Percentiles rank a stretch among this genome's conserved stretches.
Conservation (phyloP, 2,888 invertebrate genomes). For the Orthosia gracilis region DNA sequence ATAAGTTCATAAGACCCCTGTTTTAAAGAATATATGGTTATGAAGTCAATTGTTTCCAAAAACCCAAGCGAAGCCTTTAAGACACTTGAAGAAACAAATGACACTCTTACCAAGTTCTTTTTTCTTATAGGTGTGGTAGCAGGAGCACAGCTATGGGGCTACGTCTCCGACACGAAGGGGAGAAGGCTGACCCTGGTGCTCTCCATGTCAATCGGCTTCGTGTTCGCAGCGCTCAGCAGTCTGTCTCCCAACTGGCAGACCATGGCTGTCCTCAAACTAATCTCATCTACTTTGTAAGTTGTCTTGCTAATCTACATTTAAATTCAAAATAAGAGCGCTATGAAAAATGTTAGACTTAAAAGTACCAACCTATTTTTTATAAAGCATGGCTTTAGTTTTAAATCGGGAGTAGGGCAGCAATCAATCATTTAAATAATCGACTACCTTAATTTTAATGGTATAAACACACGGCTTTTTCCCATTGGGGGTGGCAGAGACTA, state of each 20-base stretch:
- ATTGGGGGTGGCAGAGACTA: no score
- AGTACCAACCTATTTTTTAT: no score
- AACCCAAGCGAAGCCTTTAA: neutral
- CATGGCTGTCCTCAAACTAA: slow-evolving; percentile 85
- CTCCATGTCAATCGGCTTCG: slow-evolving; percentile 86
- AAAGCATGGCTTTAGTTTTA: neutral
- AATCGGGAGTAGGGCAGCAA: neutral
- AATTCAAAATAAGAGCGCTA: no score
- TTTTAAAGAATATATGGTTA: neutral
- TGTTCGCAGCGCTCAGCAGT: slow-evolving; percentile 85
- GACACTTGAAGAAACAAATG: no score
- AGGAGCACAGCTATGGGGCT: slow-evolving; percentile 88
- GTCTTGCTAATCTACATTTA: no score
- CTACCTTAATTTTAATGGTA: neutral
- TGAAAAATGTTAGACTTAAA: no score
- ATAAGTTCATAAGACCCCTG: no score
- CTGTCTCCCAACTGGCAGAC: slow-evolving; percentile 85
- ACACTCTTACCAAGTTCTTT: neutral
- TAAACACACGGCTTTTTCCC: no score
- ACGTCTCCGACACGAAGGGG: slow-evolving; percentile 86
- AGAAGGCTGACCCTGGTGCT: slow-evolving; percentile 83
- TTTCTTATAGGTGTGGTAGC: slow-evolving; percentile 81
- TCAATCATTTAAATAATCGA: neutral
- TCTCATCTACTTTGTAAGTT: slow-evolving; percentile 87
- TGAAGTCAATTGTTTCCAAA: no score